Base-by-base conservation (phyloP, 2,888 invertebrate genomes). In the Resseliella maxima region DNA sequence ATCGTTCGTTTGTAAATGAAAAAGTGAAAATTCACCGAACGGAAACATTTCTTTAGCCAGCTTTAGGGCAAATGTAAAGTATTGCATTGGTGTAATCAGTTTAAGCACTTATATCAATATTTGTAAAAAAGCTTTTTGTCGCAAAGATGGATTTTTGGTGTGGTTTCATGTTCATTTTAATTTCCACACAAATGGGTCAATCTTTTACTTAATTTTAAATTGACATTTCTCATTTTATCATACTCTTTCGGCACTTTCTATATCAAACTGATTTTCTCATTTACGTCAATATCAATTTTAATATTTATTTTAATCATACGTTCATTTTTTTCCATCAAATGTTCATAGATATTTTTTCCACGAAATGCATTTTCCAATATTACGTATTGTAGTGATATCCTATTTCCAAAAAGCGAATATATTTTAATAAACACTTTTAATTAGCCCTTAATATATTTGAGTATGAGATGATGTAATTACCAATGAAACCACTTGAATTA, bases 401-500 rank as follows among this genome's bases (percentile, higher is more conserved):
- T 24, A n/a, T 15, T 15, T 31, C 15, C 35, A 72, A 31, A 15
- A 15, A 2, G 8, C 0, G 72, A 31, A 72, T 72, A 72, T 15
- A 72, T 72, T 72, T 8, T 35, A 72, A 31, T 35, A 72, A 72
- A 72, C 27, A 15, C 72, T 2, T 72, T 72, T 35, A 72, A 31
- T 72, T 72, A 31, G 35, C 72, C n/a, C n/a, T 35, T 72, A 72
- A 72, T 72, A 31, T 72, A 35, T 72, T 72, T 72, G 72, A 72
- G 31, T 31, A 72, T 72, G 59, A 59, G 59, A 59, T 59, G 72
- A 72, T 72, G 27, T 72, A 72, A 72, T 72, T 72, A 35, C 72
- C 72, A 18, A 72, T 72, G 72, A 72, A 72, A 72, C 72, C 72
- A 72, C 35, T 72, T 35, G 72, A 72, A 72, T 35, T 72, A 72